phyloP scores from a whole-genome alignment of 2,113 vertebrate genomes.

The Pomatostomus ruficeps region DNA sequence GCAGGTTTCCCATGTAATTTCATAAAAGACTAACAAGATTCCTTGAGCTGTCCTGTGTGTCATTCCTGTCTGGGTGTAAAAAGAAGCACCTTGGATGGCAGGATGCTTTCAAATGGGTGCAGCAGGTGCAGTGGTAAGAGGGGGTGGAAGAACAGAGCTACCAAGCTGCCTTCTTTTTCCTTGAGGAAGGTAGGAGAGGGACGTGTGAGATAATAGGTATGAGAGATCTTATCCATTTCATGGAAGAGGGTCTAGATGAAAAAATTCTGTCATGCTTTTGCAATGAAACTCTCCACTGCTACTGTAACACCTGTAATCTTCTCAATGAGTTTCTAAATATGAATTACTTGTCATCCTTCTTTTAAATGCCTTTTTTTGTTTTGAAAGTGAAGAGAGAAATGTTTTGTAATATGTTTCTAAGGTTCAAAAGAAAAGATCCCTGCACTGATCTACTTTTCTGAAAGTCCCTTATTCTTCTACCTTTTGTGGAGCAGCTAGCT shows the following conservation, averaged over 20 bases:
- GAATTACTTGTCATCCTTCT: background rate
- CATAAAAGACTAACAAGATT: background rate
- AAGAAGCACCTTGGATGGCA: background rate
- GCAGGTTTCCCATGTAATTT: background rate
- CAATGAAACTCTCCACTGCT: background rate
- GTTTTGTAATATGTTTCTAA: background rate
- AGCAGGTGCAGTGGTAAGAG: background rate
- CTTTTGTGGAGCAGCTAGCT: conserved; percentile 2
- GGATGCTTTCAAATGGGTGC: background rate
- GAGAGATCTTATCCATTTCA: background rate
- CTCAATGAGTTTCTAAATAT: background rate
- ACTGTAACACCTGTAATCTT: background rate
- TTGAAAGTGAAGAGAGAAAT: background rate
- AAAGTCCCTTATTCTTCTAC: background rate
- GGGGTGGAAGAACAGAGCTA: background rate
- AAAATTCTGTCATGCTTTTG: background rate
- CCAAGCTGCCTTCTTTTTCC: background rate
- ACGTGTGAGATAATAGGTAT: background rate
- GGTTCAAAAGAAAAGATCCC: background rate
- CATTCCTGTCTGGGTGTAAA: background rate
- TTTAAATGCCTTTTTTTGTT: background rate
- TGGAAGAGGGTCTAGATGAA: background rate
- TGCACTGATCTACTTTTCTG: background rate
- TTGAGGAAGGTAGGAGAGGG: background rate
- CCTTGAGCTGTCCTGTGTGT: background rate